Evolutionary conservation across 2,888 invertebrate genomes (phyloP).

Genomic region (Frankliniella intonsa): DNA sequence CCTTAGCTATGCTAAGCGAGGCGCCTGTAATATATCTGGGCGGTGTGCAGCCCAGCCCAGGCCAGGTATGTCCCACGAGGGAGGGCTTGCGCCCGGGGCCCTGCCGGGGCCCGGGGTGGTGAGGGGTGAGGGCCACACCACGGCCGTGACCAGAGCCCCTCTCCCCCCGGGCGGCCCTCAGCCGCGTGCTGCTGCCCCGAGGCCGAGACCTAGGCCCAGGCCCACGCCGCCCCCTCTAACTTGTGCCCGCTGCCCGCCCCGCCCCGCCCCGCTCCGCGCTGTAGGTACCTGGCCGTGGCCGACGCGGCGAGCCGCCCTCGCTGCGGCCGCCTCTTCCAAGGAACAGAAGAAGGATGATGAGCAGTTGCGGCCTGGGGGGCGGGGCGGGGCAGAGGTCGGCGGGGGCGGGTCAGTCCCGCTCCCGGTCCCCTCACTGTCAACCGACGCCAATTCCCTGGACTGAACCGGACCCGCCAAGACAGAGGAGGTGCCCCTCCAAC

Average conservation of each 20-base stretch:
- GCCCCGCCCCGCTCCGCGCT: too few species aligned
- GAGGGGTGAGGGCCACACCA: neutral
- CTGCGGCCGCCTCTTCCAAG: too few species aligned
- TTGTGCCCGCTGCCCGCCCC: neutral
- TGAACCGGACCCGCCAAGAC: neutral
- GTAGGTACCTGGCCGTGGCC: too few species aligned
- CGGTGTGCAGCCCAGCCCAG: neutral
- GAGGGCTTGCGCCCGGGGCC: neutral
- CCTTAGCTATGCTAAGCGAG: conserved; percentile 7
- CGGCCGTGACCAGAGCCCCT: neutral
- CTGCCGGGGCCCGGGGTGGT: neutral
- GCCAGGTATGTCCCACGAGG: neutral
- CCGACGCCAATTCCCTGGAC: too few species aligned
- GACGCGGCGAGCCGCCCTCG: too few species aligned
- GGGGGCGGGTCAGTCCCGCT: neutral
- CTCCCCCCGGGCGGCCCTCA: neutral
- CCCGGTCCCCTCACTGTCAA: too few species aligned
- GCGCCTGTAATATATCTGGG: conserved; percentile 6
- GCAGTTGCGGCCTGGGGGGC: neutral
- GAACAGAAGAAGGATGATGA: too few species aligned
- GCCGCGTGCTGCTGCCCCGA: neutral
- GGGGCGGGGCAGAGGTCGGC: neutral
- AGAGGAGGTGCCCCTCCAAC: neutral
- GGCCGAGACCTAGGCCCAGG: too few species aligned
- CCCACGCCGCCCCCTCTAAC: too few species aligned